phyloP scores from a whole-genome alignment of 2,113 vertebrate genomes.

The Rhinogobius similis region DNA sequence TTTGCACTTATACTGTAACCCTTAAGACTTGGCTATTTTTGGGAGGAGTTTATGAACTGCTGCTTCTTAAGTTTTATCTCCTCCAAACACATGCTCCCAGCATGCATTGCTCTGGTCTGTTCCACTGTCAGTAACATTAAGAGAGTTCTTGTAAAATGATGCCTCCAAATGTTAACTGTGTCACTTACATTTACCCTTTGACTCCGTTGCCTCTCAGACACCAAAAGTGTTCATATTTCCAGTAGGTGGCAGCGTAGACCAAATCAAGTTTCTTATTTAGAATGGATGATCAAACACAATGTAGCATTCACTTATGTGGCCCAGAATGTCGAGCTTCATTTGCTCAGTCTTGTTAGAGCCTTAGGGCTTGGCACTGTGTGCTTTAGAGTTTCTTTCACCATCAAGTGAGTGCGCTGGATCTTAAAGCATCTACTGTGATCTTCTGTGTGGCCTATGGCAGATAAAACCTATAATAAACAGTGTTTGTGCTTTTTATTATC shows the following conservation, averaged over 20 bases:
- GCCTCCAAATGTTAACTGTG: neutral
- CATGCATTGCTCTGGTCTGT: constrained; percentile 14
- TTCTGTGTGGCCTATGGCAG: neutral
- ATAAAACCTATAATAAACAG: neutral
- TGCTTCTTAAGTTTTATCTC: constrained; percentile 63
- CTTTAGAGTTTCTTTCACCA: constrained; percentile 19
- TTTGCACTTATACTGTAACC: neutral
- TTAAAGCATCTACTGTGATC: constrained; percentile 2
- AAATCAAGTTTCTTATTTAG: constrained; percentile 16
- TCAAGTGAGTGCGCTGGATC: neutral
- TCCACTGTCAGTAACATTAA: constrained; percentile 5
- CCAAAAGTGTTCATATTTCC: constrained; percentile 5
- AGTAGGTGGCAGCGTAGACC: constrained; percentile 54
- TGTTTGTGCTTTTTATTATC: neutral
- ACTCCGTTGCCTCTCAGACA: neutral
- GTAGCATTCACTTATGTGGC: constrained; percentile 15
- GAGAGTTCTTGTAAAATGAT: constrained; percentile 7
- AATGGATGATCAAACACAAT: constrained; percentile 28
- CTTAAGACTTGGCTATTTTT: constrained; percentile 18
- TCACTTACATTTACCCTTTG: neutral
- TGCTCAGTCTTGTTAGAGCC: constrained; percentile 21
- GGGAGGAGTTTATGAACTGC: constrained; percentile 52
- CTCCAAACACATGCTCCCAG: constrained; percentile 53
- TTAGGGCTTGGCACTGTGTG: neutral
- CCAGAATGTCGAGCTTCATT: constrained; percentile 33